Percentiles rank a stretch among this genome's conserved stretches.
Conservation (phyloP, 2,888 invertebrate genomes). For the Catocala sponsa region DNA sequence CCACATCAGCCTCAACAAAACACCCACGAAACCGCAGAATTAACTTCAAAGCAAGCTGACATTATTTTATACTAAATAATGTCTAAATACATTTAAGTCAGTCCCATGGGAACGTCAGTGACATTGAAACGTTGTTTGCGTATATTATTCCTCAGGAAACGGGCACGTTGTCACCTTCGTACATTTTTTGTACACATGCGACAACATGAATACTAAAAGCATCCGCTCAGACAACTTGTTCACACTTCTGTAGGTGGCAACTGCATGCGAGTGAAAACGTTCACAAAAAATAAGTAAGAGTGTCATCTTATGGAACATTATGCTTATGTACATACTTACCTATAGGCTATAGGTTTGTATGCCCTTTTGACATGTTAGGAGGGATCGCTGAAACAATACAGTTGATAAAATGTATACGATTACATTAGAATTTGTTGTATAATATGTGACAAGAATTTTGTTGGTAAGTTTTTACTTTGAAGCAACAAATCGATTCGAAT, state of each 20-base stretch:
- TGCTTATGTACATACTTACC: no score
- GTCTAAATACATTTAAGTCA: background rate
- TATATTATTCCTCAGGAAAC: constrained; percentile 28
- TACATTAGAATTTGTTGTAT: no score
- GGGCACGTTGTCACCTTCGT: constrained; percentile 30
- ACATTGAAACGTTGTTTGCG: constrained; percentile 25
- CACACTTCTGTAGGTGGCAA: constrained; percentile 27
- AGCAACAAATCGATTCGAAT: no score
- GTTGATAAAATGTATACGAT: no score
- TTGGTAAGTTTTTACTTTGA: no score
- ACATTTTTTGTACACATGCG: constrained; percentile 29
- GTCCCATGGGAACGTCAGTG: constrained; percentile 23
- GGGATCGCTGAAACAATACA: no score
- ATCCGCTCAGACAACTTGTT: constrained; percentile 35
- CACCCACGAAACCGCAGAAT: background rate
- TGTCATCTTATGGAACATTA: no score
- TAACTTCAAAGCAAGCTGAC: background rate
- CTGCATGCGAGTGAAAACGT: background rate
- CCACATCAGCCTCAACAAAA: background rate
- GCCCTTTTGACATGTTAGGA: no score
- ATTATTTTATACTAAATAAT: background rate
- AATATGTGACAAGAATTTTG: no score
- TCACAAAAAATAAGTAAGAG: no score
- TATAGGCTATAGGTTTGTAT: no score
- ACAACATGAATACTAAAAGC: constrained; percentile 42